phyloP scores from a whole-genome alignment of 2,797 vertebrate species.

The Hypotaenidia philippensis region DNA sequence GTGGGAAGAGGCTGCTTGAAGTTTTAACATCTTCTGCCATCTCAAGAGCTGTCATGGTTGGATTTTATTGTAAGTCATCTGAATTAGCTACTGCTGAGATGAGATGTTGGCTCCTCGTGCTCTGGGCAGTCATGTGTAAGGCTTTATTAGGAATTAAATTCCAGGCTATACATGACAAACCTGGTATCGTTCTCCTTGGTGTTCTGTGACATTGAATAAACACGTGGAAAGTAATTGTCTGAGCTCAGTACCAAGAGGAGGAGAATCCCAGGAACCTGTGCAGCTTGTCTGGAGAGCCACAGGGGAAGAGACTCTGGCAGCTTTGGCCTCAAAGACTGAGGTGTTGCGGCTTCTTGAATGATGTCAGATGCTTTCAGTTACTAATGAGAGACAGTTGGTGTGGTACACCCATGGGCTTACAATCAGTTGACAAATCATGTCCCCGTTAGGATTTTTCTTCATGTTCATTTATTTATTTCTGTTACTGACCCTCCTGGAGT shows the following conservation, averaged over 20 bases:
- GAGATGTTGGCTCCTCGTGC: not conserved
- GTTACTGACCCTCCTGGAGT: rapidly evolving
- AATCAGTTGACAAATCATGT: not conserved
- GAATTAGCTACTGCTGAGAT: not conserved
- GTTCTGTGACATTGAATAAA: not conserved
- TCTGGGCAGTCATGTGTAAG: not conserved
- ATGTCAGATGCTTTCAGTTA: not conserved
- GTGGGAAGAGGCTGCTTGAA: not conserved
- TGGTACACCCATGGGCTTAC: not conserved
- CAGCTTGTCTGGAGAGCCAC: not conserved
- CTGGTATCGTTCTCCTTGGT: not conserved
- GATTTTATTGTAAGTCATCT: not conserved
- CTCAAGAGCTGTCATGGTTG: not conserved
- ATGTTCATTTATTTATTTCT: not conserved
- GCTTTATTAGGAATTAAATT: constrained; percentile 5
- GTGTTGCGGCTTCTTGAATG: rapidly evolving
- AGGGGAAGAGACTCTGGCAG: not conserved
- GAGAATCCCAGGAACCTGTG: not conserved
- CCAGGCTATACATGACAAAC: not conserved
- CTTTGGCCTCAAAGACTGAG: not conserved
- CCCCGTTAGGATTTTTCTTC: not conserved
- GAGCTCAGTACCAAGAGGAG: not conserved
- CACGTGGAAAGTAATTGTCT: not conserved
- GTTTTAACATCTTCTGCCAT: not conserved
- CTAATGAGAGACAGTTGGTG: not conserved